Evolutionary conservation across 2,797 vertebrate species (phyloP).

Genomic region (Gymnothorax reevesii): DNA sequence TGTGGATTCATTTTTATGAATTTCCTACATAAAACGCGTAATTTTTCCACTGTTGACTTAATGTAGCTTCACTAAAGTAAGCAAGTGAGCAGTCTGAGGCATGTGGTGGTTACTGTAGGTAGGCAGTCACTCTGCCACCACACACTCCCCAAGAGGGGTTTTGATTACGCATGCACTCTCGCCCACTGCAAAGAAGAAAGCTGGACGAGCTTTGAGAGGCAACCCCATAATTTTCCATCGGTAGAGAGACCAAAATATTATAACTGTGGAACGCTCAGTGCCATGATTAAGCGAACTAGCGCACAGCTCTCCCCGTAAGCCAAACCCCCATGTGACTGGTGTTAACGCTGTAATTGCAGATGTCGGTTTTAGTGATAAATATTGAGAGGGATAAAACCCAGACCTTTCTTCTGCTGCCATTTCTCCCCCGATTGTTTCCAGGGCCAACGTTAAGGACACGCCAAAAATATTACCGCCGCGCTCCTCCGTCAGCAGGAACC

Average conservation of each 20-base stretch:
- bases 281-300: conserved; percentile 48
- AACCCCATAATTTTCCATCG: conserved; percentile 70
- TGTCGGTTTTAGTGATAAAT: conserved; percentile 58
- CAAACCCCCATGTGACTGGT: conserved; percentile 46
- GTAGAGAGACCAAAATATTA: conserved; percentile 57
- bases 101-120: not conserved
- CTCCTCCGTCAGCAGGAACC: conserved; percentile 60
- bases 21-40: not conserved
- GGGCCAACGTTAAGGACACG: conserved; percentile 54
- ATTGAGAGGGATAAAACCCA: conserved; percentile 50
- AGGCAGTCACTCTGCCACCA: not conserved
- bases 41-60: not conserved
- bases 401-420: conserved; percentile 68
- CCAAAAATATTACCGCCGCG: conserved; percentile 67
- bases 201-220: conserved; percentile 53
- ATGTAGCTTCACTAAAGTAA: too few relatives aligned
- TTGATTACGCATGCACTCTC: conserved; percentile 34
- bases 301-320: conserved; percentile 31
- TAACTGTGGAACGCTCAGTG: conserved; percentile 50
- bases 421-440: conserved; percentile 71
- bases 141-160: conserved; percentile 23
- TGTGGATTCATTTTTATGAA: not conserved
- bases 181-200: conserved; percentile 8
- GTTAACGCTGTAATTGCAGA: conserved; percentile 69
- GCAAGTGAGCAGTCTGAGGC: not conserved